These are phyloP conservation scores for Lingula anatina DNA, from an alignment of 2,888 invertebrate species.

Conservation along the genomic window DNA sequence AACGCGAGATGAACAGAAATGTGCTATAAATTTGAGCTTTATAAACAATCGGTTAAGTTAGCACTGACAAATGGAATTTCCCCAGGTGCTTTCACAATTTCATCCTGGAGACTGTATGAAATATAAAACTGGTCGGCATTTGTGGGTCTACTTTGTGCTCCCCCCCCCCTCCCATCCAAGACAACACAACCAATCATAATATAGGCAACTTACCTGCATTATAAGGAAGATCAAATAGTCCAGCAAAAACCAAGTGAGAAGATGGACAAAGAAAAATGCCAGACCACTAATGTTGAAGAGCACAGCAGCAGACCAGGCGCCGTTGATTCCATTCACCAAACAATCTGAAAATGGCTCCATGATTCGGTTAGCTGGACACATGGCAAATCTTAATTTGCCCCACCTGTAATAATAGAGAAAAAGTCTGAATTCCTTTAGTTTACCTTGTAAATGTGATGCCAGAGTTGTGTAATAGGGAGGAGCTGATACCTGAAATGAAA, in stretches of 20 bases:
- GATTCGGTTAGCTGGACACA: slow-evolving; percentile 86
- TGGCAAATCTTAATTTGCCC: slow-evolving; percentile 91
- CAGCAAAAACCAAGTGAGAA: slow-evolving; percentile 89
- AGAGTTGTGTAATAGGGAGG: too few relatives aligned
- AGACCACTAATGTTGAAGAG: slow-evolving; percentile 84
- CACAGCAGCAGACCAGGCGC: slow-evolving; percentile 77
- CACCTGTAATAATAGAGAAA: slow-evolving; percentile 61
- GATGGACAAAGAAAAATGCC: slow-evolving; percentile 87
- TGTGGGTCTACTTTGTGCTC: too few relatives aligned
- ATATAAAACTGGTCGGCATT: too few relatives aligned
- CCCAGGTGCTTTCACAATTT: too few relatives aligned
- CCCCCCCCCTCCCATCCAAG: too few relatives aligned
- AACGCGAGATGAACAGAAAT: too few relatives aligned
- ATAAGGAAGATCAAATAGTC: slow-evolving; percentile 80
- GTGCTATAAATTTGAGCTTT: too few relatives aligned
- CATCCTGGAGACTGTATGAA: too few relatives aligned
- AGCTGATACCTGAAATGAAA: too few relatives aligned
- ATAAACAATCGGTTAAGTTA: too few relatives aligned
- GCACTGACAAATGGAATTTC: too few relatives aligned
- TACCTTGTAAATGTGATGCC: neutral
- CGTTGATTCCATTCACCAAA: slow-evolving; percentile 83
- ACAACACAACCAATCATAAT: too few relatives aligned
- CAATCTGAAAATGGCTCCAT: slow-evolving; percentile 95
- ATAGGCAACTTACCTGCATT: slow-evolving; percentile 25
- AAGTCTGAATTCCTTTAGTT: neutral